These are phyloP conservation scores for Siphamia tubifer DNA, from an alignment of 2,113 vertebrate species.

Conservation along the genomic window DNA sequence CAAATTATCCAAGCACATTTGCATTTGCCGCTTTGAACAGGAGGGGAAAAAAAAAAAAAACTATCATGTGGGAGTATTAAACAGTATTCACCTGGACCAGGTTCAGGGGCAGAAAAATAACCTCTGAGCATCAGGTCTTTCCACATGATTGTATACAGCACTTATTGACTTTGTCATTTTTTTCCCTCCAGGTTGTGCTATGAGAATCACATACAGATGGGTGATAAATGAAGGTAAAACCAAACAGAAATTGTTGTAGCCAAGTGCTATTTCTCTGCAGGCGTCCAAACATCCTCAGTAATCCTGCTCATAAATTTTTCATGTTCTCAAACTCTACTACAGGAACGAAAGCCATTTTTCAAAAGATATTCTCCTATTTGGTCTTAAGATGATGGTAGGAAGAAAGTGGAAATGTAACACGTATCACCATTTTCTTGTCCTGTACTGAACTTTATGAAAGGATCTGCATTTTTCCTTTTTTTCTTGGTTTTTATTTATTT, in stretches of 20 bases:
- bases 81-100: neutral
- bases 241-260: too few relatives aligned
- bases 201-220: neutral
- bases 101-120: neutral
- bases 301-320: too few relatives aligned
- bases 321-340: too few relatives aligned
- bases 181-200: neutral
- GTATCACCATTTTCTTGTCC: too few relatives aligned
- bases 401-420: too few relatives aligned
- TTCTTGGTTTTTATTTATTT: too few relatives aligned
- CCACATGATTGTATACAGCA: neutral
- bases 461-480: too few relatives aligned
- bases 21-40: neutral
- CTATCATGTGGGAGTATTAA: neutral
- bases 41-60: neutral
- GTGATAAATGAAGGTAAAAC: neutral
- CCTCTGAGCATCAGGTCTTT: neutral
- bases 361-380: too few relatives aligned
- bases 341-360: too few relatives aligned
- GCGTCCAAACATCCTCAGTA: too few relatives aligned
- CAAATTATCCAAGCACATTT: neutral
- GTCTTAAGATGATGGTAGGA: too few relatives aligned
- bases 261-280: neutral
- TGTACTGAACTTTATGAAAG: too few relatives aligned
- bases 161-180: neutral